Conservation (phyloP, 2,888 invertebrate species). For the Macrosiphum euphorbiae region DNA sequence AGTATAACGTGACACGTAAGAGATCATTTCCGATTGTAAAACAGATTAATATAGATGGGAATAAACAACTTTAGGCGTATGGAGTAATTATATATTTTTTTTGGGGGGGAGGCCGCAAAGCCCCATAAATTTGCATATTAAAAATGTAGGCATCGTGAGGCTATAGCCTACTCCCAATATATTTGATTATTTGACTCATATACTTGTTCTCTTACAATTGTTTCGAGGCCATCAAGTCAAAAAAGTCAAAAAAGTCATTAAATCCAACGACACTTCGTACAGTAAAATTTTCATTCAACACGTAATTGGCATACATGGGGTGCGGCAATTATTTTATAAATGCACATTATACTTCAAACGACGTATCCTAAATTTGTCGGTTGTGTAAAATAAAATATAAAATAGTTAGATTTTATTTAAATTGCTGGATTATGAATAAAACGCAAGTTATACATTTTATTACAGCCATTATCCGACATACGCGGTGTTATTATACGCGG, state of each 20-base stretch:
- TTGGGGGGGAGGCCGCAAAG: not conserved
- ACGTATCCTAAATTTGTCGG: not conserved
- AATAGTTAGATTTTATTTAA: slow-evolving; percentile 2
- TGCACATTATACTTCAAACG: not conserved
- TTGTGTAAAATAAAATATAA: not conserved
- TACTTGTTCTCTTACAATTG: not conserved
- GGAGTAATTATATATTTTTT: not conserved
- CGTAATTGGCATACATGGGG: not conserved
- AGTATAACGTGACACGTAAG: not conserved
- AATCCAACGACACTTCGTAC: not conserved
- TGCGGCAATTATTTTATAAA: not conserved
- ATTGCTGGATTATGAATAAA: not conserved
- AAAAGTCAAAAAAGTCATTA: not conserved
- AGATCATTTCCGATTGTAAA: not conserved
- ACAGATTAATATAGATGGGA: not conserved
- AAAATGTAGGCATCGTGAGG: not conserved
- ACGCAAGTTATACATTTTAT: not conserved
- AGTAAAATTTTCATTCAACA: not conserved
- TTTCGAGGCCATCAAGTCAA: not conserved
- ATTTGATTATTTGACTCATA: not conserved
- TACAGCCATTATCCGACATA: not conserved
- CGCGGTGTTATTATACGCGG: not conserved
- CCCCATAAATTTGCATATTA: not conserved
- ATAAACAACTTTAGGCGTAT: not conserved
- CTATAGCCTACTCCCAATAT: not conserved